Evolutionary conservation across 2,113 vertebrate genomes (phyloP).

Genomic region (Leuciscus idus): DNA sequence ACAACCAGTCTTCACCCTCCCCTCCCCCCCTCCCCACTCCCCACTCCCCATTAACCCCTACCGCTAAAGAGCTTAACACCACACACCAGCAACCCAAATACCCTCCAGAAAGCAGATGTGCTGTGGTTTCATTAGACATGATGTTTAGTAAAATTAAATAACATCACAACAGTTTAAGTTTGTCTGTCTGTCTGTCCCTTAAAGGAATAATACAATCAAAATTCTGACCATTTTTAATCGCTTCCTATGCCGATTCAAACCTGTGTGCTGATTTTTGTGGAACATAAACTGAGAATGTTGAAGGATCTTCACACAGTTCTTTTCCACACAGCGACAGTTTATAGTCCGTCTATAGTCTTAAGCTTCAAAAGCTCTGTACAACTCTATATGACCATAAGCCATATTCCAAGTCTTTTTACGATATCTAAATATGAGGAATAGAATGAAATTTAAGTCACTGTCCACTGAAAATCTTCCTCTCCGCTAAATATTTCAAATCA

Average conservation of each 20-base stretch:
- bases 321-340: not conserved
- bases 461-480: not conserved
- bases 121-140: not conserved
- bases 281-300: not conserved
- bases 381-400: not conserved
- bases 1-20: conserved; percentile 52
- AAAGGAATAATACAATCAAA: conserved; percentile 18
- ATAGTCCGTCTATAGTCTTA: not conserved
- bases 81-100: conserved; percentile 45
- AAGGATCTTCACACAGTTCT: not conserved
- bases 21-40: conserved; percentile 44
- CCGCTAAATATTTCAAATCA: not conserved
- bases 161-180: not conserved
- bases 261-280: not conserved
- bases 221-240: not conserved
- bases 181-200: not conserved
- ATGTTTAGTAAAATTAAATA: not conserved
- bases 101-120: not conserved
- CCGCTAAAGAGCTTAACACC: conserved; percentile 66
- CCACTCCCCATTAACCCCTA: conserved; percentile 61
- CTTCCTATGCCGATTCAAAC: not conserved
- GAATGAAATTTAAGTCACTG: not conserved
- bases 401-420: not conserved
- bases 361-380: not conserved
- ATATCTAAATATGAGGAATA: not conserved